A percentile compares a stretch with the other conserved stretches of the same genome.
phyloP scores from a whole-genome alignment of 2,888 invertebrate species.

The Gymnocheta viridis region DNA sequence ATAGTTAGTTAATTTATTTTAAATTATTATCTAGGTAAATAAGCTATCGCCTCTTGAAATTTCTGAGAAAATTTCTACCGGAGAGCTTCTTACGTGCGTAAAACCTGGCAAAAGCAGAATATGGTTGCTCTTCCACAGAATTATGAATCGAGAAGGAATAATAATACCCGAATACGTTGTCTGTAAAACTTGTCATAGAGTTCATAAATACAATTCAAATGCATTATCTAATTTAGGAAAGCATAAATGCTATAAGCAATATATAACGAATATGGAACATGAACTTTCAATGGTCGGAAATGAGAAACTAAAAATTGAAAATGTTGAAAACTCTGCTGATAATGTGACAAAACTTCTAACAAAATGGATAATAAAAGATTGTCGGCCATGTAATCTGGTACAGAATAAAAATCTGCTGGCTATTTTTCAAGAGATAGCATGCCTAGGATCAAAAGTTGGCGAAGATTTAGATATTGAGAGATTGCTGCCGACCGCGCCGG shows the following conservation, averaged over 20 bases:
- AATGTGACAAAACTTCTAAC: background rate
- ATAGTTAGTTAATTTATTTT: no score
- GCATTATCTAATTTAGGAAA: slow-evolving; percentile 30
- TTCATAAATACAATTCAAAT: background rate
- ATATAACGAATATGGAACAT: background rate
- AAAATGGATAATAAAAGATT: background rate
- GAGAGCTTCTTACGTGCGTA: background rate
- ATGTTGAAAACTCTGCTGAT: background rate
- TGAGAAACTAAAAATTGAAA: background rate
- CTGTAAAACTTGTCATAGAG: background rate
- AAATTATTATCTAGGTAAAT: no score
- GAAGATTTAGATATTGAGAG: background rate
- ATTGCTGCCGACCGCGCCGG: background rate
- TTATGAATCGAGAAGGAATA: background rate
- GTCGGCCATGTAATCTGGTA: background rate
- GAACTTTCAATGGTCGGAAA: background rate
- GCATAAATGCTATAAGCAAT: slow-evolving; percentile 13
- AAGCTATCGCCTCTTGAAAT: background rate
- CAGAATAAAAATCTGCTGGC: background rate
- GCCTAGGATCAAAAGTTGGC: background rate
- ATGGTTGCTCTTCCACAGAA: background rate
- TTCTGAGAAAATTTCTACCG: background rate
- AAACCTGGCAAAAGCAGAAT: background rate
- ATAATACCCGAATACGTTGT: background rate
- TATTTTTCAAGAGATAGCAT: background rate